Conservation (phyloP, 2,113 vertebrate genomes). For the Mirza zaza region DNA sequence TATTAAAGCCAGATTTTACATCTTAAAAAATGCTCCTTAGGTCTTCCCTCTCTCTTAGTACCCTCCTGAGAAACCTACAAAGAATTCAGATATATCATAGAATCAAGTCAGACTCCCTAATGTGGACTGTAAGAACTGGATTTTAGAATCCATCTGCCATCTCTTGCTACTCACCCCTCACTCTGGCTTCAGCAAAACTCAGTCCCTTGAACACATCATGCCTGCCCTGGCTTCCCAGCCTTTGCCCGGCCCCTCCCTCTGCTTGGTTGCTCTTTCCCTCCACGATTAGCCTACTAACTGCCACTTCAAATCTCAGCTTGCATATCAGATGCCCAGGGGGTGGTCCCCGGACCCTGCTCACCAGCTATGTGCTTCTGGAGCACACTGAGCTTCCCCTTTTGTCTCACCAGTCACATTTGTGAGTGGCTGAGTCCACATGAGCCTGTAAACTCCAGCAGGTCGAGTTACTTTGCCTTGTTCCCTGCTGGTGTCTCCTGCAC, state of each 20-base stretch:
- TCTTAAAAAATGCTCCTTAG: neutral
- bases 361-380: neutral
- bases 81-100: neutral
- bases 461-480: neutral
- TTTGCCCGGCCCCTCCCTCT: too few species aligned
- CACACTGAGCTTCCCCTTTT: neutral
- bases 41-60: neutral
- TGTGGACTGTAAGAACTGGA: neutral
- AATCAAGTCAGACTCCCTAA: neutral
- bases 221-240: neutral
- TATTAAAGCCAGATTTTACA: neutral
- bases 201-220: neutral
- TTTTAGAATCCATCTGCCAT: neutral
- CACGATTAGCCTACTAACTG: neutral
- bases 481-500: neutral
- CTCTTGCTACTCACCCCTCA: neutral
- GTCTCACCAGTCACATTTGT: neutral
- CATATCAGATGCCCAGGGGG: neutral
- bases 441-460: neutral
- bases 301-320: neutral
- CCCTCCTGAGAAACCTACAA: neutral
- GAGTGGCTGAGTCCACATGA: neutral
- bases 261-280: neutral
- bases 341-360: too few species aligned
- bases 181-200: neutral